These are phyloP conservation scores for Cygnus olor DNA, from an alignment of 2,797 vertebrate species.

Conservation along the genomic window DNA sequence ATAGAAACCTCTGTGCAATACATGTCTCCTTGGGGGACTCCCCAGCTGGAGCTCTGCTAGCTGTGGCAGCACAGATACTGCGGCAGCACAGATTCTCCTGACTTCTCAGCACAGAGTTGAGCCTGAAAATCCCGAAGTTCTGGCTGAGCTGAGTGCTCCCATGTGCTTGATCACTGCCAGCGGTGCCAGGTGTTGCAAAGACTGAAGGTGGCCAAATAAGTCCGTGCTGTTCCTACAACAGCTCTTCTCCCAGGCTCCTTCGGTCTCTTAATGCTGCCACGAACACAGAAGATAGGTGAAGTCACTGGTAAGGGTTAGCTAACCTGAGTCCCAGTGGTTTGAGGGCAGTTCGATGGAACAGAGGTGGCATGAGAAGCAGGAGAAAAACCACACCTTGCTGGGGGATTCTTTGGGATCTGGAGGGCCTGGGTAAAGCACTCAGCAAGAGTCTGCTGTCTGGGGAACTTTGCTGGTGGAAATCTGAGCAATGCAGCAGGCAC, in stretches of 20 bases:
- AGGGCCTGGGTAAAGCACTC: background rate
- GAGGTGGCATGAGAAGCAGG: background rate
- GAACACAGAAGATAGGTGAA: background rate
- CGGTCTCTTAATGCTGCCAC: background rate
- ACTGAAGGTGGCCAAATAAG: background rate
- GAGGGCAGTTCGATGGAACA: background rate
- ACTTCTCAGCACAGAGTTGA: background rate
- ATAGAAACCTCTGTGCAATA: background rate
- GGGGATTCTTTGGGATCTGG: background rate
- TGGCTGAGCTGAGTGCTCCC: background rate
- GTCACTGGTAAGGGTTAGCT: background rate
- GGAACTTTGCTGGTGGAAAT: background rate
- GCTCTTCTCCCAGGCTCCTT: background rate
- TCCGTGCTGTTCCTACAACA: background rate
- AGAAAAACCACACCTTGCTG: background rate
- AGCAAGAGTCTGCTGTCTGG: background rate
- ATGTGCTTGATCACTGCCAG: background rate
- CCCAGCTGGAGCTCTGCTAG: background rate
- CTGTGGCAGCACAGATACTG: background rate
- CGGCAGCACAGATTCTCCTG: background rate
- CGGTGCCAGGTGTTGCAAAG: background rate
- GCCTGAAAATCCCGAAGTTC: background rate
- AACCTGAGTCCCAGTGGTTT: background rate
- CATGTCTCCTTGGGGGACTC: background rate
- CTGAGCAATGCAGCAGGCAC: background rate